Evolutionary conservation across 2,888 invertebrate genomes (phyloP).

Genomic region (Synanthedon myopaeformis): DNA sequence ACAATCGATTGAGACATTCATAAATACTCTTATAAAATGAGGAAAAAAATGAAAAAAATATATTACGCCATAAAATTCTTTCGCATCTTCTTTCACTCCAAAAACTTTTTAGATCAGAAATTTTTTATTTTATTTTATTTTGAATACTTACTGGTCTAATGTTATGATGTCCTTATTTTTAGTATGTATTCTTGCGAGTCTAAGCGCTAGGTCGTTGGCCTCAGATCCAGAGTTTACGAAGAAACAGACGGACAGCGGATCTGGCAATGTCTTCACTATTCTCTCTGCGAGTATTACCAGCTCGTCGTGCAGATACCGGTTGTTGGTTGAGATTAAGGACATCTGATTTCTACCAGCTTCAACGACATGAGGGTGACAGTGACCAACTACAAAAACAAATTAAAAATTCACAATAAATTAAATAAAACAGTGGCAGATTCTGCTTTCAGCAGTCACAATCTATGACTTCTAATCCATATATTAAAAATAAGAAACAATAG

Average conservation of each 20-base stretch:
- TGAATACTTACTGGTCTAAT: slow-evolving; percentile 91
- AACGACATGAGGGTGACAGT: slow-evolving; percentile 95
- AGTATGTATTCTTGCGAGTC: slow-evolving; percentile 91
- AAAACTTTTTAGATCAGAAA: background rate
- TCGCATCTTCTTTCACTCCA: slow-evolving; percentile 2
- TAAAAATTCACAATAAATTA: too few species aligned
- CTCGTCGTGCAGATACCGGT: slow-evolving; percentile 96
- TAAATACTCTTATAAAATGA: background rate
- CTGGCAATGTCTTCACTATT: slow-evolving; percentile 86
- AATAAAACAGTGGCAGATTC: too few species aligned
- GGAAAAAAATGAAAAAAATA: background rate
- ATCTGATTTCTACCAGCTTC: slow-evolving; percentile 92
- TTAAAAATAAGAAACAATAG: too few species aligned
- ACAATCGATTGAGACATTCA: background rate
- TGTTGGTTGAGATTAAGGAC: slow-evolving; percentile 92
- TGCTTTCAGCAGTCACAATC: background rate
- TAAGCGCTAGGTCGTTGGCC: slow-evolving; percentile 96
- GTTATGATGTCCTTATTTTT: slow-evolving; percentile 90
- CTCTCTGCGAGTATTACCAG: slow-evolving; percentile 90
- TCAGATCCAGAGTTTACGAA: slow-evolving; percentile 99
- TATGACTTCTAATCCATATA: too few species aligned
- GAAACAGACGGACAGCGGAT: slow-evolving; percentile 89
- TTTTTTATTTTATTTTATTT: background rate
- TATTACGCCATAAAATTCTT: slow-evolving; percentile 10
- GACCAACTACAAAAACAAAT: slow-evolving; percentile 82